These are phyloP conservation scores for Octodon degus DNA, from an alignment of 2,113 vertebrate species.

Conservation along the genomic window DNA sequence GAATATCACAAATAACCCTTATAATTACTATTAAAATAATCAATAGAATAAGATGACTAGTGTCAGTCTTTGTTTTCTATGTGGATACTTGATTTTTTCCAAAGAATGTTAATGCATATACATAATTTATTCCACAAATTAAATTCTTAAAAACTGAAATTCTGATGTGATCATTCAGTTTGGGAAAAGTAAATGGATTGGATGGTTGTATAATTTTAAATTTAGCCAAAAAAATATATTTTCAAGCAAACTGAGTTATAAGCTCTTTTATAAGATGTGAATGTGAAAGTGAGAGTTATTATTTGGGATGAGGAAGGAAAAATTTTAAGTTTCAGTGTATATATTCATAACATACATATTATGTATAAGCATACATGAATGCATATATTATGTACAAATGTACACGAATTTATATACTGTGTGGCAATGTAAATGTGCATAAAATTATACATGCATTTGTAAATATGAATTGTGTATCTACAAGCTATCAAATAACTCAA, in stretches of 20 bases:
- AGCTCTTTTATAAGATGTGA: background rate
- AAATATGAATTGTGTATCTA: background rate
- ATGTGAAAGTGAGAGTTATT: background rate
- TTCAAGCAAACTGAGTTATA: background rate
- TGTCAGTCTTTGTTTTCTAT: conserved; percentile 76
- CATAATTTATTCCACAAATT: conserved; percentile 75
- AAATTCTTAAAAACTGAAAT: conserved; percentile 75
- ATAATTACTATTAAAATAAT: conserved; percentile 41
- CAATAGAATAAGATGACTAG: conserved; percentile 81
- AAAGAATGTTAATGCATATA: conserved; percentile 78
- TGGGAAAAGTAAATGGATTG: conserved; percentile 64
- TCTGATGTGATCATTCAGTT: conserved; percentile 63
- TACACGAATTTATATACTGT: too few relatives aligned
- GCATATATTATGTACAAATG: background rate
- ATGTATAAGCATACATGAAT: background rate
- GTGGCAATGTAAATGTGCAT: background rate
- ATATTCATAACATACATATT: background rate
- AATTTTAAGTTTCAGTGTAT: background rate
- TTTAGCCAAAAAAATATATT: conserved; percentile 1
- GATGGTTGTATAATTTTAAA: conserved; percentile 51
- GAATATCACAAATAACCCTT: conserved; percentile 31
- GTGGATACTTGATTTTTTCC: conserved; percentile 75
- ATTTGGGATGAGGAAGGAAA: conserved; percentile 33
- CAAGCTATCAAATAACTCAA: background rate
- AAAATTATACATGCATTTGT: background rate